These are phyloP conservation scores for Aphrophora alni DNA, from an alignment of 2,888 invertebrate species.

Conservation along the genomic window DNA sequence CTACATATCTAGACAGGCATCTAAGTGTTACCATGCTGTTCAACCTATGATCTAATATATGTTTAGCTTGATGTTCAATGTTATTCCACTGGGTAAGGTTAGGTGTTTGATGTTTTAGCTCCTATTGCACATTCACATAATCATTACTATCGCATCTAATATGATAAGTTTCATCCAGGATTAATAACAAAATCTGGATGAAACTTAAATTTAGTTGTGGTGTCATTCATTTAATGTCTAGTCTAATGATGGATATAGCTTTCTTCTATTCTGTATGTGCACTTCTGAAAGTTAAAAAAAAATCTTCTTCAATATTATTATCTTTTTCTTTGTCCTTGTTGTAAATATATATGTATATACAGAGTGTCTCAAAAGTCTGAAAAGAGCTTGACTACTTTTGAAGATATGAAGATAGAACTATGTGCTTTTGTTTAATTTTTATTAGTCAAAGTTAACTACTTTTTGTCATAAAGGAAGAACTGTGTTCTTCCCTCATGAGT, in stretches of 20 bases:
- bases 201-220: background rate
- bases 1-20: background rate
- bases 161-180: background rate
- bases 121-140: background rate
- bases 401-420: background rate
- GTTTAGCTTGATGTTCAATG: constrained; percentile 1
- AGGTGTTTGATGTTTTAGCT: background rate
- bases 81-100: background rate
- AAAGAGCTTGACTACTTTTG: background rate
- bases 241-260: background rate
- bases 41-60: background rate
- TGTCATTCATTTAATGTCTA: background rate
- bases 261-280: background rate
- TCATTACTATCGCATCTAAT: background rate
- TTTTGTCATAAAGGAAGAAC: no score
- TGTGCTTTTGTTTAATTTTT: no score
- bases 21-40: background rate
- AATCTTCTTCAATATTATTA: background rate
- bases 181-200: background rate
- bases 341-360: background rate
- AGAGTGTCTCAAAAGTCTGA: background rate
- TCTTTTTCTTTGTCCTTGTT: background rate
- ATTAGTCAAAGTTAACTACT: no score
- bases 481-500: no score
- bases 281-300: background rate